Conservation (phyloP, 2,113 vertebrate genomes). For the Gavialis gangeticus region DNA sequence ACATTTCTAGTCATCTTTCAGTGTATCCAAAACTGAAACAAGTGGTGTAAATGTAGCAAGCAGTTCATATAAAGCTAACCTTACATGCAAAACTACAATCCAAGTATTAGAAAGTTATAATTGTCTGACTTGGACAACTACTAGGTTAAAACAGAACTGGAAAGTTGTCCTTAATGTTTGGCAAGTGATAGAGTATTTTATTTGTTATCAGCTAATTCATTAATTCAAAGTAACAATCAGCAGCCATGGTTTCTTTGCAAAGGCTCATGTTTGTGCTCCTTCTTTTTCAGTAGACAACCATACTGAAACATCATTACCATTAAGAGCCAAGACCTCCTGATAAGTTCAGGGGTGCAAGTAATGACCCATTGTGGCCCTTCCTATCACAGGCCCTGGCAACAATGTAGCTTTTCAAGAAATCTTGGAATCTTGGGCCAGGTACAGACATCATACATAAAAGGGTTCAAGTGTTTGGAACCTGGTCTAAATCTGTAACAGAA, state of each 20-base stretch:
- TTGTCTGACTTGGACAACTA: slow-evolving; percentile 3
- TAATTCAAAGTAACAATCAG: background rate
- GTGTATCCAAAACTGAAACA: slow-evolving; percentile 43
- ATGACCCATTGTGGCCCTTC: no score
- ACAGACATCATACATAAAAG: no score
- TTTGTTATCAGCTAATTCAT: background rate
- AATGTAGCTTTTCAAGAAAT: background rate
- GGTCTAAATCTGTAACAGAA: no score
- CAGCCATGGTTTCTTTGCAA: no score
- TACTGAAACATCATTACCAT: no score
- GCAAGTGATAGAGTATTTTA: background rate
- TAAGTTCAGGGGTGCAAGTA: no score
- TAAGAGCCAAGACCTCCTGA: no score
- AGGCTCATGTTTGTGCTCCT: no score
- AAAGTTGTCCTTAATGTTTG: background rate
- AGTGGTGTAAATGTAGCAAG: slow-evolving; percentile 20
- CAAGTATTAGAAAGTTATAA: slow-evolving; percentile 18
- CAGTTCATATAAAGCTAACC: background rate
- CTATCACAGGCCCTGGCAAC: no score
- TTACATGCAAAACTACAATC: background rate
- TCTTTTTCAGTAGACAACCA: no score
- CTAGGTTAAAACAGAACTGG: background rate
- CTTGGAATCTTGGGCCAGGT: background rate
- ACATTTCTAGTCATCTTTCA: slow-evolving; percentile 7
- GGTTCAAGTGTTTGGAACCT: no score